A percentile compares a stretch with the other conserved stretches of the same genome.
phyloP scores from a whole-genome alignment of 2,888 invertebrate species.

The Macrosoma leucophasiata region DNA sequence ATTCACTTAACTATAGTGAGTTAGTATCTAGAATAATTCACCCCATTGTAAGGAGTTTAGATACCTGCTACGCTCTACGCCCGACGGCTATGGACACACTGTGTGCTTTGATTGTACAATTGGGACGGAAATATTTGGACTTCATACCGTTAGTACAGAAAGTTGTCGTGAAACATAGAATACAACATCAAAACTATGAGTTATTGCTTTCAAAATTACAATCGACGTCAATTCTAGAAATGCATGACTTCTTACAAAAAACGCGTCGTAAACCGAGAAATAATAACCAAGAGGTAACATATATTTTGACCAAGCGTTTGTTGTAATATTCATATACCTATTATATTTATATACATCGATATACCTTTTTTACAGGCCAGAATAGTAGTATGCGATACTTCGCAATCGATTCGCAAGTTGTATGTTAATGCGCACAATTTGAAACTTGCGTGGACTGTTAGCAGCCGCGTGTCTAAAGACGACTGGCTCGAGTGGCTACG shows the following conservation, averaged over 20 bases:
- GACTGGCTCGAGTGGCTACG: constrained; percentile 99
- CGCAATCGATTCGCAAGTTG: constrained; percentile 85
- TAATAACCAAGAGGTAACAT: constrained; percentile 80
- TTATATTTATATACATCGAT: too few species aligned
- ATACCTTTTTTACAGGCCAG: constrained; percentile 44
- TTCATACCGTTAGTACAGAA: constrained; percentile 95
- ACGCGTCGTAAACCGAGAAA: constrained; percentile 78
- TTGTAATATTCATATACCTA: too few species aligned
- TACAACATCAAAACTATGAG: constrained; percentile 86
- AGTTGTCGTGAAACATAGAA: constrained; percentile 86
- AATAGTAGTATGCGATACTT: constrained; percentile 73
- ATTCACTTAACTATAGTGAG: constrained; percentile 93
- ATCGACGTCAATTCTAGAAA: constrained; percentile 65
- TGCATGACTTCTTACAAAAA: constrained; percentile 81
- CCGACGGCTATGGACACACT: constrained; percentile 92
- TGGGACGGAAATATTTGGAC: constrained; percentile 92
- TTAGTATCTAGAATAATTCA: constrained; percentile 95
- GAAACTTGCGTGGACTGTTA: constrained; percentile 94
- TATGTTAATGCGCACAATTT: constrained; percentile 89
- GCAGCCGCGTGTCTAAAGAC: constrained; percentile 94
- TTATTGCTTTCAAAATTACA: constrained; percentile 82
- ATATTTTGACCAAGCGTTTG: too few species aligned
- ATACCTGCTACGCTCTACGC: constrained; percentile 85
- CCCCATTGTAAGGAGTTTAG: constrained; percentile 91
- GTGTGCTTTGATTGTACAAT: constrained; percentile 89